Conservation (phyloP, 2,888 invertebrate genomes). For the Melikaiella ostensackeni region DNA sequence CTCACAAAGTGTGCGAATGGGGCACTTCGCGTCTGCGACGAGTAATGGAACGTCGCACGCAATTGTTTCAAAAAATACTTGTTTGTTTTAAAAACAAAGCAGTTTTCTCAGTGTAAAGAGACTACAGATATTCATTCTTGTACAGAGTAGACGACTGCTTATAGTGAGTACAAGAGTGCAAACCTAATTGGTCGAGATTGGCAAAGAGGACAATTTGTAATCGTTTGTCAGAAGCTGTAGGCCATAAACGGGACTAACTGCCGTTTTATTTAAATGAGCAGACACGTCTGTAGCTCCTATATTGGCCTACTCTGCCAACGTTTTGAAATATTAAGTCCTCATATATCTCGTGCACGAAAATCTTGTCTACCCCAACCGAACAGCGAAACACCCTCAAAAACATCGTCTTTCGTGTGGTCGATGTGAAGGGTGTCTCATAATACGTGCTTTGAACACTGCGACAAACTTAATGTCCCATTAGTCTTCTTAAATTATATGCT, state of each 20-base stretch:
- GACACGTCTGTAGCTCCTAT: slow-evolving; percentile 52
- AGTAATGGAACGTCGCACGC: no score
- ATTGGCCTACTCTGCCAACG: slow-evolving; percentile 55
- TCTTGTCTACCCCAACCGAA: slow-evolving; percentile 41
- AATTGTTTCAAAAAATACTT: no score
- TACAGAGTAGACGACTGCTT: no score
- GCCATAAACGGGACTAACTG: slow-evolving; percentile 75
- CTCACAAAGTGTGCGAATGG: no score
- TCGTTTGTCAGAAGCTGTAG: slow-evolving; percentile 73
- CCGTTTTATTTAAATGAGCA: slow-evolving; percentile 75
- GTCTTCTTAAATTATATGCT: background rate
- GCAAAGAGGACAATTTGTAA: slow-evolving; percentile 70
- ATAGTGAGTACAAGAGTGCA: background rate
- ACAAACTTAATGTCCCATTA: slow-evolving; percentile 55
- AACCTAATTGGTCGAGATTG: background rate
- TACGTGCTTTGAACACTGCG: slow-evolving; percentile 54
- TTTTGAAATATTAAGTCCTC: slow-evolving; percentile 62
- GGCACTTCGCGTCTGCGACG: no score
- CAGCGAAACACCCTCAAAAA: background rate
- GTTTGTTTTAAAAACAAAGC: no score
- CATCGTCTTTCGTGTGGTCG: slow-evolving; percentile 48
- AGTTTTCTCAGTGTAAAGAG: no score
- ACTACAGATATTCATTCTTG: no score
- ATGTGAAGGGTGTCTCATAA: slow-evolving; percentile 41
- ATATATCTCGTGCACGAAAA: slow-evolving; percentile 53